Evolutionary conservation across 2,797 vertebrate genomes (phyloP).

Genomic region (Synanceia verrucosa): DNA sequence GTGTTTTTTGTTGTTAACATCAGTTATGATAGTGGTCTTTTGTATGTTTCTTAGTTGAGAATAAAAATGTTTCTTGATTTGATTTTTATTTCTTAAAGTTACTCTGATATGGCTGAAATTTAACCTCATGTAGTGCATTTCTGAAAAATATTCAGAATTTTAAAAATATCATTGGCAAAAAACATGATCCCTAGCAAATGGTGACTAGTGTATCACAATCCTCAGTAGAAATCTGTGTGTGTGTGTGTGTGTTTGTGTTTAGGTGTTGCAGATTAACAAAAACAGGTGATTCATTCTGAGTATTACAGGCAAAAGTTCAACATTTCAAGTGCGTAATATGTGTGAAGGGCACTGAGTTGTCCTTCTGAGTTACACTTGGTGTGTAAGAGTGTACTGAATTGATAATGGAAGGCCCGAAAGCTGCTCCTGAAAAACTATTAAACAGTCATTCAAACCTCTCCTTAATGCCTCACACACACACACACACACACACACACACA

Average conservation of each 20-base stretch:
- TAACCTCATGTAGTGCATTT: no score
- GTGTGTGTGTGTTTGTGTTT: slow-evolving; percentile 5
- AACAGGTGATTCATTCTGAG: slow-evolving; percentile 45
- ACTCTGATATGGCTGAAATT: no score
- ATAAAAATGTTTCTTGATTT: no score
- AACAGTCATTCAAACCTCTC: slow-evolving; percentile 74
- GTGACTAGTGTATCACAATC: no score
- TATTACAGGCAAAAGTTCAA: slow-evolving; percentile 44
- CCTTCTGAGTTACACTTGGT: slow-evolving; percentile 40
- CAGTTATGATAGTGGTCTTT: no score
- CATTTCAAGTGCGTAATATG: slow-evolving; percentile 52
- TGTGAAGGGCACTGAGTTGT: slow-evolving; percentile 54
- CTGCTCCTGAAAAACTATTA: slow-evolving; percentile 75
- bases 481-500: slow-evolving; percentile 80
- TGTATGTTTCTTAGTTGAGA: no score
- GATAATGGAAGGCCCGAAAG: slow-evolving; percentile 63
- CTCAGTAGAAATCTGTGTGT: not conserved
- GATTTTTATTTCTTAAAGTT: no score
- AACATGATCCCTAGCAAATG: no score
- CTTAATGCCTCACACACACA: slow-evolving; percentile 54
- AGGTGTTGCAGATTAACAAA: slow-evolving; percentile 12
- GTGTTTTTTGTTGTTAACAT: no score
- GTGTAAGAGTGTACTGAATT: slow-evolving; percentile 52
- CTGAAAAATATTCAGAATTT: no score
- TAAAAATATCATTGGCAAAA: no score